Conservation (phyloP, 1,140 invertebrate species). For the Stenopsyche tienmushanensis region DNA sequence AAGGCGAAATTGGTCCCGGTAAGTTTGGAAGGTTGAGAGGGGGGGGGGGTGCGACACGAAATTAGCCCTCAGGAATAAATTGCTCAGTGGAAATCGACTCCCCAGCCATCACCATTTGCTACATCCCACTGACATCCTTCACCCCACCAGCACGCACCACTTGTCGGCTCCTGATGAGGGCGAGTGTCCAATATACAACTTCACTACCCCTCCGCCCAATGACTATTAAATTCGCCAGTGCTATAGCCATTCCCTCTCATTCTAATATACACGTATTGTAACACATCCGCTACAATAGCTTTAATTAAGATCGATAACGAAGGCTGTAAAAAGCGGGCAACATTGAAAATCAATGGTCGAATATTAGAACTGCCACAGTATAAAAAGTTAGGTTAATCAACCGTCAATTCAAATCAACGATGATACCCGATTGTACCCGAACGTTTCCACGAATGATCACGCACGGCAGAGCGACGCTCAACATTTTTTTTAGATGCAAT, state of each 20-base stretch:
- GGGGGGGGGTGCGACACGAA: conserved; percentile 15
- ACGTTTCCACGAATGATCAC: too few relatives aligned
- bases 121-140: conserved; percentile 16
- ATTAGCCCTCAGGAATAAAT: conserved; percentile 30
- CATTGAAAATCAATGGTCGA: too few relatives aligned
- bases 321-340: too few relatives aligned
- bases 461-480: too few relatives aligned
- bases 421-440: too few relatives aligned
- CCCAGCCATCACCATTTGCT: conserved; percentile 22
- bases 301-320: background rate
- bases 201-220: background rate
- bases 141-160: conserved; percentile 1
- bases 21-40: background rate
- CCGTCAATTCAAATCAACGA: background rate
- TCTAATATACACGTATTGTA: too few relatives aligned
- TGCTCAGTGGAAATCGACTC: conserved; percentile 14
- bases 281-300: too few relatives aligned
- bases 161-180: conserved; percentile 11
- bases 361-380: too few relatives aligned
- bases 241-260: background rate
- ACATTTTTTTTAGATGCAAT: too few relatives aligned
- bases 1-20: too few relatives aligned
- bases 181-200: background rate
- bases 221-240: conserved; percentile 11
- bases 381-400: background rate